Base-by-base conservation (phyloP, 2,888 invertebrate genomes). In the Prenolepis imparis region DNA sequence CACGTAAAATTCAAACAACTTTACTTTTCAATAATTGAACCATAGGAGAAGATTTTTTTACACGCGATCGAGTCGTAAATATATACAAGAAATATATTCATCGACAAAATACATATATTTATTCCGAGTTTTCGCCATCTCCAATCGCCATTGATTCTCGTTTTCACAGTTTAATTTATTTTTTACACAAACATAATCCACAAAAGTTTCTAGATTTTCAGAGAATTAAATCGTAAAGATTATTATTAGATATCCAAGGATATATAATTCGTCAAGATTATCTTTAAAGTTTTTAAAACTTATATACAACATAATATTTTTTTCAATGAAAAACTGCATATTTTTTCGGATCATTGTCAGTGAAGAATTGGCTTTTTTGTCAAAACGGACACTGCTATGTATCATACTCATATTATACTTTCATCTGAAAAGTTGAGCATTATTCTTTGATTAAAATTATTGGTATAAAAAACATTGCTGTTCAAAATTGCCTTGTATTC, bases 1-100 rank as follows among this genome's bases (percentile, higher is more conserved):
- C 88, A 91, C 91, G 90, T 90, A 91, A 91, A 91, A 91, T 91
- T 87, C 90, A 87, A 91, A 90, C 88, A 85, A 85, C 88, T 86
- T 86, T 78, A 61, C 21, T 61, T 81, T 80, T 81, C 84, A 87
- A 88, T 87, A 88, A 87, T 88, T 82, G 64, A 44, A 57, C 70
- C 39, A n/a, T n/a, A n/a, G n/a, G n/a, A n/a, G n/a, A 21, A 78
- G 59, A 12, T 64, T 66, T 78, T 70, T 72, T 44, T 52, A 55
- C 12, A n/a, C 44, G 1, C 41, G n/a, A 74, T 36, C 15, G 28
- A n/a, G 8, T 61, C n/a, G 8, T 59, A 59, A 72, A 21, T 39
- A 41, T 21, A 3, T 36, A 15, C 3, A 5, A 3, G 8, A 28
- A 28, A 52, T n/a, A 36, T 21, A 36, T 32, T 32, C 28, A 32